phyloP scores from a whole-genome alignment of 2,797 vertebrate genomes.

The Mormyrus hasselquistii region DNA sequence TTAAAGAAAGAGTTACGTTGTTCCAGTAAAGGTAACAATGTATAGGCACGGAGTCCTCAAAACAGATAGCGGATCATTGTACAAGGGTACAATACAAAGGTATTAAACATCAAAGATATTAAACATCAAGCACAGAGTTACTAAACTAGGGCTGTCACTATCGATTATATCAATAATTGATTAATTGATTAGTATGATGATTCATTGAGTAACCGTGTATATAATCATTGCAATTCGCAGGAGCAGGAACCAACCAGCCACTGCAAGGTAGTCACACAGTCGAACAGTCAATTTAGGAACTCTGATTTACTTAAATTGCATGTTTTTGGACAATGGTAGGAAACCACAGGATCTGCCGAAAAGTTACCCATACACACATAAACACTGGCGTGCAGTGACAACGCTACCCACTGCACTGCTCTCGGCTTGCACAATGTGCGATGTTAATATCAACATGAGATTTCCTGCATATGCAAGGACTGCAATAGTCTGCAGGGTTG shows the following conservation, averaged over 20 bases:
- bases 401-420: background rate
- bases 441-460: background rate
- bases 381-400: background rate
- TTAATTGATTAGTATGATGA: background rate
- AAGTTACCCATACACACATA: background rate
- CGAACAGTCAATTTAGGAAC: background rate
- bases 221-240: background rate
- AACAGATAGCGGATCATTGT: background rate
- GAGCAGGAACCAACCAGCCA: background rate
- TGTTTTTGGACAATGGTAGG: background rate
- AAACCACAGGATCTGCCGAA: background rate
- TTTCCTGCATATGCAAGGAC: background rate
- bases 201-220: background rate
- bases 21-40: background rate
- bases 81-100: background rate
- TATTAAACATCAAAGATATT: background rate
- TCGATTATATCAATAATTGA: background rate
- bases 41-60: background rate
- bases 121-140: background rate
- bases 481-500: background rate
- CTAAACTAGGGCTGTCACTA: background rate
- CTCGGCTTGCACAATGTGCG: background rate
- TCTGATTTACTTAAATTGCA: background rate
- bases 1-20: background rate
- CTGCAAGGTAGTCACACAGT: background rate